phyloP scores from a whole-genome alignment of 2,888 invertebrate genomes.

The Brachyptera risi region DNA sequence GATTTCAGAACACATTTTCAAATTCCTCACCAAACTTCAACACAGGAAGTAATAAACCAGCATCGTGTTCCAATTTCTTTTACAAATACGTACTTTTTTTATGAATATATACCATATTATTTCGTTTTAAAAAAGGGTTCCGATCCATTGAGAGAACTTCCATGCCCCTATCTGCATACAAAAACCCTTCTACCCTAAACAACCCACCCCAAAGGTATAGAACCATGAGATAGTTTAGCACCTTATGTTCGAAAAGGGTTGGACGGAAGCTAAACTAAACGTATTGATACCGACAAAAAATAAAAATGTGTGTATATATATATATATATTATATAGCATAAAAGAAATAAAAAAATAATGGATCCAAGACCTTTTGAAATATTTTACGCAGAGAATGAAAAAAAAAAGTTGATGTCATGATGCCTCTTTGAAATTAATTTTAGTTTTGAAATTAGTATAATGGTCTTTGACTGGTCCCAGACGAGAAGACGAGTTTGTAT shows the following conservation, averaged over 20 bases:
- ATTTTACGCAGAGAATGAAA: constrained; percentile 10
- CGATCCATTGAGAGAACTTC: constrained; percentile 16
- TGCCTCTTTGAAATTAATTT: constrained; percentile 18
- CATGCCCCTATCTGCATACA: constrained; percentile 22
- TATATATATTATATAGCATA: too few relatives aligned
- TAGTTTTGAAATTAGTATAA: constrained; percentile 13
- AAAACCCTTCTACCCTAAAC: constrained; percentile 21
- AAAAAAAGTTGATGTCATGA: constrained; percentile 13
- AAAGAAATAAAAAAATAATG: constrained; percentile 16
- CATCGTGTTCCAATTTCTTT: background rate
- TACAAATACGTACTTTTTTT: constrained; percentile 18
- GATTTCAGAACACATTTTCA: too few relatives aligned
- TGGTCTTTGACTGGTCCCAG: constrained; percentile 8
- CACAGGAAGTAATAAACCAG: constrained; percentile 10
- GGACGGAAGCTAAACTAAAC: constrained; percentile 1
- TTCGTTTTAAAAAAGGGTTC: constrained; percentile 15
- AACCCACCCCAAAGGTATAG: constrained; percentile 18
- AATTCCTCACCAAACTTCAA: background rate
- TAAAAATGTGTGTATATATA: constrained; percentile 10
- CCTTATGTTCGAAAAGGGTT: constrained; percentile 22
- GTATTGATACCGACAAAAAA: constrained; percentile 18
- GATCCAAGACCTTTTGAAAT: constrained; percentile 17
- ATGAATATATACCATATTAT: too few relatives aligned
- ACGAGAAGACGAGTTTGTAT: background rate
- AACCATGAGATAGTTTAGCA: constrained; percentile 22